These are phyloP conservation scores for Drosophila parabipectinata DNA, from an alignment of 1,140 invertebrate species.

Conservation along the genomic window DNA sequence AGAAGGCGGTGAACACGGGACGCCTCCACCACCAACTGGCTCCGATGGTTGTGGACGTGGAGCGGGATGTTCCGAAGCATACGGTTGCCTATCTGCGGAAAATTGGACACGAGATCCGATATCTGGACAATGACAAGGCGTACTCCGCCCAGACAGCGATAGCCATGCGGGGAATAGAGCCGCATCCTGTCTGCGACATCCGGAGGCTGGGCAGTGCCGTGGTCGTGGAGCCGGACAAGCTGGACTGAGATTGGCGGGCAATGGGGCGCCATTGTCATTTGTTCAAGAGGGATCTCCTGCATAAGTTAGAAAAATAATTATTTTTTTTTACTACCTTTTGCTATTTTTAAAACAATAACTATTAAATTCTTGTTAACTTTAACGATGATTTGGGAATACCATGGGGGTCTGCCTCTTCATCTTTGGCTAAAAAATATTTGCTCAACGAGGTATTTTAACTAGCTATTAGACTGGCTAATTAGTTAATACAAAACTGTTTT, in stretches of 20 bases:
- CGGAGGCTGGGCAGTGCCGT: conserved; percentile 85
- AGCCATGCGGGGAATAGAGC: conserved; percentile 72
- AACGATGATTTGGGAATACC: not conserved
- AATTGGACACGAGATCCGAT: conserved; percentile 84
- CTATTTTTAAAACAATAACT: not conserved
- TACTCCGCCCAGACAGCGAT: conserved; percentile 85
- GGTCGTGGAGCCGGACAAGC: conserved; percentile 74
- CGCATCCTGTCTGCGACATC: conserved; percentile 83
- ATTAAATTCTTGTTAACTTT: not conserved
- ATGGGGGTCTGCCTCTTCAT: too few relatives aligned
- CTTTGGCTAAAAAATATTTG: too few relatives aligned
- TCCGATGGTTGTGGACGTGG: conserved; percentile 90
- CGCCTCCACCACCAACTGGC: conserved; percentile 97
- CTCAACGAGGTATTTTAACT: too few relatives aligned
- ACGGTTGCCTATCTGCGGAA: conserved; percentile 66
- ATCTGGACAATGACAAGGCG: conserved; percentile 83
- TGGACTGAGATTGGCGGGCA: conserved; percentile 9
- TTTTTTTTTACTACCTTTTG: not conserved
- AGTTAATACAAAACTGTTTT: too few relatives aligned
- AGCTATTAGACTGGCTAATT: too few relatives aligned
- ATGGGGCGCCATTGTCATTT: not conserved
- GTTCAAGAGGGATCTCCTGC: conserved; percentile 3
- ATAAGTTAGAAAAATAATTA: not conserved
- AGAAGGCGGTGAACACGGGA: conserved; percentile 91
- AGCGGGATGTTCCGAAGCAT: conserved; percentile 66